These are phyloP conservation scores for Brachirus orientalis DNA, from an alignment of 2,113 vertebrate species.

Conservation along the genomic window DNA sequence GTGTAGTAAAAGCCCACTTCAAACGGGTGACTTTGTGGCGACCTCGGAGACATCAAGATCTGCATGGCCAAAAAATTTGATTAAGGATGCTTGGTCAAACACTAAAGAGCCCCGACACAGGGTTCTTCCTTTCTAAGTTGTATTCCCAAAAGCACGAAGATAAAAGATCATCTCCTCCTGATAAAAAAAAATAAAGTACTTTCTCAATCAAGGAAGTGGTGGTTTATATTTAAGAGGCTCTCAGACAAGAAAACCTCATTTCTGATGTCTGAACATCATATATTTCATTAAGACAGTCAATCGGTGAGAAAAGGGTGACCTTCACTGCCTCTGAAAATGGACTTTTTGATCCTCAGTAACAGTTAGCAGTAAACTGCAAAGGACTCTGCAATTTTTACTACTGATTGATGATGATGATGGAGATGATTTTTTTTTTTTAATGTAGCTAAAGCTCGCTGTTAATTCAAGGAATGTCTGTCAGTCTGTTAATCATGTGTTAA, in stretches of 20 bases:
- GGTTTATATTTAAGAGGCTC: conserved; percentile 16
- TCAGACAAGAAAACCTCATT: not conserved
- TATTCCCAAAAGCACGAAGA: conserved; percentile 11
- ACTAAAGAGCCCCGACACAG: conserved; percentile 26
- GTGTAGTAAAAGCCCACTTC: conserved; percentile 58
- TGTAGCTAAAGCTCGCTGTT: not conserved
- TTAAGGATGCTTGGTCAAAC: conserved; percentile 51
- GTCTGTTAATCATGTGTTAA: no score
- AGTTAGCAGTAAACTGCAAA: not conserved
- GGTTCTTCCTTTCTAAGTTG: conserved; percentile 44
- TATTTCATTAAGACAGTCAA: not conserved
- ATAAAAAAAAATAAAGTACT: conserved; percentile 43
- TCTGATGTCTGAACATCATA: not conserved
- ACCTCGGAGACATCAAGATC: conserved; percentile 69
- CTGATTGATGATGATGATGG: not conserved
- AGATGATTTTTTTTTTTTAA: no score
- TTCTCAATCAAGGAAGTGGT: conserved; percentile 31
- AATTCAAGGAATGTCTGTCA: no score
- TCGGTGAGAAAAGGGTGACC: not conserved
- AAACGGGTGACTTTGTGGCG: conserved; percentile 61
- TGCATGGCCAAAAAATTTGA: conserved; percentile 39
- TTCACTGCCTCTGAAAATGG: not conserved
- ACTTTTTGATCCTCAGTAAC: not conserved
- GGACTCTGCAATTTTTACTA: not conserved
- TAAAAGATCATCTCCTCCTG: conserved; percentile 33